Base-by-base conservation (phyloP, 2,888 invertebrate species). In the Drosophila phalerata region DNA sequence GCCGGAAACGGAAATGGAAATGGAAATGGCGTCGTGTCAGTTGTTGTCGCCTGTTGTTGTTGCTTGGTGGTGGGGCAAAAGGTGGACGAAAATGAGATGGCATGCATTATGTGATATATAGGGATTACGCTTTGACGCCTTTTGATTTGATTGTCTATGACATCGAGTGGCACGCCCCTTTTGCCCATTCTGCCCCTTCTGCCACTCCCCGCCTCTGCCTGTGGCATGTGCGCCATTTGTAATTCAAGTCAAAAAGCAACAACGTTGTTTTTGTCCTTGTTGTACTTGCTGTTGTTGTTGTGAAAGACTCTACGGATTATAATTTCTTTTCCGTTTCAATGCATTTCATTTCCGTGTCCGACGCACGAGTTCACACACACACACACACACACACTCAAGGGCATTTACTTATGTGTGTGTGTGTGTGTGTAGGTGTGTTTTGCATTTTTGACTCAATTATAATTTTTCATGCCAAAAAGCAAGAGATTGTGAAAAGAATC, bases 271-370 rank as follows among this genome's bases (percentile, higher is more conserved):
- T 52, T 42, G 55, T 68, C 58, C 52, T 37, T 56, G 61, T 38
- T 52, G 32, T 32, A 32, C 58, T 40, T 43, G 43, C 13, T 30
- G 38, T 8, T 49, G 66, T 19, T 69, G 52, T 32, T 60, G 58
- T 47, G 42, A 32, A 63, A 75, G 79, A 66, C 80, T 65, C 66
- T 66, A 68, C 56, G 73, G 85, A 77, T 85, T 85, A 88, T 87
- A 88, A 86, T 89, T 90, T 86, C 89, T 81, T 89, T 89, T 90
- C 84, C 89, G 73, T 83, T 90, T 87, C 85, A 82, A 76, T 90
- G 88, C 81, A 79, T 79, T 87, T 89, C 81, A 79, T 88, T 88
- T 89, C 73, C 81, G 67, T 75, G 69, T 64, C 42, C 70, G 66
- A 73, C 75, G 71, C 79, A 75, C 69, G 73, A 72, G 25, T 69